Conservation (phyloP, 2,113 vertebrate genomes). For the Mesitornis unicolor region DNA sequence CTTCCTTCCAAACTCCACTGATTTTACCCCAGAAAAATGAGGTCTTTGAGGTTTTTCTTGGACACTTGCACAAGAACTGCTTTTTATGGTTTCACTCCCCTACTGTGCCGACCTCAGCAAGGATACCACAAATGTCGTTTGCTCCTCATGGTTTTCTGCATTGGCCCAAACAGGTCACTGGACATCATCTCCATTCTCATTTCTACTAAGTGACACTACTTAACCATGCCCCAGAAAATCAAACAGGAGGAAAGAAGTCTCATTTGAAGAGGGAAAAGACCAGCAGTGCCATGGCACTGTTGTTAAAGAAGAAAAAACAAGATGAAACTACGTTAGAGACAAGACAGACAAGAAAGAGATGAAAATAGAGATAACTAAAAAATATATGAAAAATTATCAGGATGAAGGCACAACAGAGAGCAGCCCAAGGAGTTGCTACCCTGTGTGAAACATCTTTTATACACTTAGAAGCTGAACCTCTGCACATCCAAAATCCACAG, state of each 20-base stretch:
- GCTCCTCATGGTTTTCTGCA: fast-evolving
- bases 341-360: background rate
- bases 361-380: background rate
- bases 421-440: background rate
- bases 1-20: background rate
- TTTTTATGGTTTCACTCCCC: background rate
- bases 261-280: background rate
- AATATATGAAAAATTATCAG: background rate
- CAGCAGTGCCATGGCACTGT: background rate
- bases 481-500: background rate
- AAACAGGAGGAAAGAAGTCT: background rate
- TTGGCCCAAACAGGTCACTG: fast-evolving
- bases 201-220: background rate
- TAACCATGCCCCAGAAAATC: background rate
- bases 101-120: background rate
- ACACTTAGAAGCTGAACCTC: background rate
- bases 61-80: background rate
- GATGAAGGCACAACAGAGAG: background rate
- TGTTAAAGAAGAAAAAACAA: background rate
- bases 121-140: background rate
- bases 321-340: background rate
- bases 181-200: background rate
- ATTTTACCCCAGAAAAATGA: background rate
- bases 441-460: background rate
- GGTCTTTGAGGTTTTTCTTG: background rate